Conservation (phyloP, 2,888 invertebrate genomes). For the Ennomos erosarius region DNA sequence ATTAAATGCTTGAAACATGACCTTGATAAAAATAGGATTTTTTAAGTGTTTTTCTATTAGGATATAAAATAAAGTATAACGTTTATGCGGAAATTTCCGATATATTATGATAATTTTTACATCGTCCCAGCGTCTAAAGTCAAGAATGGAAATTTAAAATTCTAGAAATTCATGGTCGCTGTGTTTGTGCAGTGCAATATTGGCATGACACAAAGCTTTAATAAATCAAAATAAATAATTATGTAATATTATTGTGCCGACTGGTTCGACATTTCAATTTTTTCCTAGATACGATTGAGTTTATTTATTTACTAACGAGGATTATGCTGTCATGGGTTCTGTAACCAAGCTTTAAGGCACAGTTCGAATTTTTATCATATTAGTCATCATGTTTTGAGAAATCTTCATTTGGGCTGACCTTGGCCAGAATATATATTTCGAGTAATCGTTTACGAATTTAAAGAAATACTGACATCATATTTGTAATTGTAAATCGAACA, state of each 20-base stretch:
- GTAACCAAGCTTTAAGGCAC: no score
- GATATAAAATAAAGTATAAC: conserved; percentile 35
- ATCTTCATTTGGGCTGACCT: conserved; percentile 24
- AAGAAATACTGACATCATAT: conserved; percentile 33
- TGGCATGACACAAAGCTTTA: not conserved
- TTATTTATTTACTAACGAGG: no score
- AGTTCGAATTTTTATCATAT: no score
- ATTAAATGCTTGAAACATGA: conserved; percentile 23
- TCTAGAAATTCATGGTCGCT: conserved; percentile 51
- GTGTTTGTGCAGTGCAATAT: conserved; percentile 51
- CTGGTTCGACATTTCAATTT: not conserved
- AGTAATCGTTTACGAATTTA: conserved; percentile 4
- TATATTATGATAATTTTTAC: conserved; percentile 46
- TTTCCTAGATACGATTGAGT: not conserved
- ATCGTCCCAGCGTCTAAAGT: conserved; percentile 48
- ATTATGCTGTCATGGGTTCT: no score
- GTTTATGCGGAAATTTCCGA: conserved; percentile 52
- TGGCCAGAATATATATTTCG: conserved; percentile 20
- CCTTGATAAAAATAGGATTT: conserved; percentile 26
- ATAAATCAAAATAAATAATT: conserved; percentile 2
- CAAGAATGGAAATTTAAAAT: conserved; percentile 49
- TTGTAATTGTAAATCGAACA: conserved; percentile 30
- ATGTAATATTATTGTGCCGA: not conserved
- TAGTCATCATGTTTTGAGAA: not conserved
- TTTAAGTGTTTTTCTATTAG: conserved; percentile 24